phyloP scores from a whole-genome alignment of 2,113 vertebrate species.

The Ceratotherium simum region DNA sequence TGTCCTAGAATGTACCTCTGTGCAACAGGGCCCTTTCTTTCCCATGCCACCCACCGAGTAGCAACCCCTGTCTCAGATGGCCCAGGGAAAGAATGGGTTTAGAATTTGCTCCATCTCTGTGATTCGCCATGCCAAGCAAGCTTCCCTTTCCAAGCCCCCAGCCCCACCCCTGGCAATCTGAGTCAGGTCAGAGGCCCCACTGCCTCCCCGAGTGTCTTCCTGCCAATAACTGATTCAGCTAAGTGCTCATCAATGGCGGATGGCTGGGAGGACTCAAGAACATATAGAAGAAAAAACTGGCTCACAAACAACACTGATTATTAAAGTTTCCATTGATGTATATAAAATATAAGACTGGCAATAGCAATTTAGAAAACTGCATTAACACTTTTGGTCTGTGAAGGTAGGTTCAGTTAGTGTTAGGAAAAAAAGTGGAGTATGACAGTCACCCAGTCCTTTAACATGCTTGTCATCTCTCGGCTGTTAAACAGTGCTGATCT shows the following conservation, averaged over 20 bases:
- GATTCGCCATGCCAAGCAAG: not conserved
- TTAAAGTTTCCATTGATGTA: not conserved
- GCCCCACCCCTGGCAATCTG: not conserved
- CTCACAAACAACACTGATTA: not conserved
- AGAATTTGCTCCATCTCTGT: not conserved
- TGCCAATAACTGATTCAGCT: not conserved
- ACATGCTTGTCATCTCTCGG: not conserved
- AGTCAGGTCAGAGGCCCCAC: not conserved
- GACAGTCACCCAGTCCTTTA: not conserved
- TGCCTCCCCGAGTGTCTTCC: not conserved
- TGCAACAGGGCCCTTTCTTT: not conserved
- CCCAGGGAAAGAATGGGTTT: not conserved
- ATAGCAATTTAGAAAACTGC: not conserved
- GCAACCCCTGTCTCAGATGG: not conserved
- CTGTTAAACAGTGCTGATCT: slow-evolving; percentile 80
- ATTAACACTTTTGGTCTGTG: not conserved
- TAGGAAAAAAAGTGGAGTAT: not conserved
- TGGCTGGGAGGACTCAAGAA: not conserved
- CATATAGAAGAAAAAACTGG: not conserved
- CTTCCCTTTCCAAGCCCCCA: not conserved
- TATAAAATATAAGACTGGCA: not conserved
- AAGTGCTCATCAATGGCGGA: not conserved
- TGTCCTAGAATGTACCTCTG: not conserved
- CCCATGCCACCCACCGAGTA: not conserved
- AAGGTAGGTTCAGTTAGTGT: not conserved